Evolutionary conservation across 2,888 invertebrate genomes (phyloP), one percentile per base, ranked within the genome.

Genomic region (Pristionchus fissidentatus): DNA sequence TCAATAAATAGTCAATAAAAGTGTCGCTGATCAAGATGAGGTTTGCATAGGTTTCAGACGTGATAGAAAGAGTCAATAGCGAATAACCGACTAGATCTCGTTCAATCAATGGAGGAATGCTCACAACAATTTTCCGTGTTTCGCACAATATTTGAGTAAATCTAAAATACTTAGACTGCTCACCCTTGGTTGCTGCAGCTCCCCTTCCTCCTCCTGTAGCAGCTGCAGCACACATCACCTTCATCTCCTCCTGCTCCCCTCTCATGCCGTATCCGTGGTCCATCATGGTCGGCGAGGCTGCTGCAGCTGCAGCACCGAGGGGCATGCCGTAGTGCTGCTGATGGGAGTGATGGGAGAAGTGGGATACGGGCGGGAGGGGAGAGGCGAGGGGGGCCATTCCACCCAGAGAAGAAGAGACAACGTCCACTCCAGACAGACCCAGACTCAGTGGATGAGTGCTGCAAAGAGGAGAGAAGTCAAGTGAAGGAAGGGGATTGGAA

Each of bases 341-440:
- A 66, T 66, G 38, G n/a, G 70, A 70, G 26, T 52, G 57, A 29
- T 79, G 57, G 57, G 43, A 57, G 79, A 79, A 79, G 79, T 43
- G 52, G 3, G 41, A 38, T 19, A 79, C 43, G 49, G 52, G 57
- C 55, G 55, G 75, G 49, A 75, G 46, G 29, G 32, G 49, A 46
- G 62, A 66, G 1, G 62, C 35, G 19, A 66, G 62, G 22, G 38
- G 22, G 38, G 10, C 22, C n/a, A n/a, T n/a, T n/a, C n/a, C n/a
- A 22, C 62, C 62, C 62, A 66, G 35, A 7, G 62, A 66, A 0
- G 62, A 38, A n/a, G 70, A 70, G 22, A 70, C 41, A n/a, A 26
- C 4, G 43, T 70, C 70, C 38, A 22, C 70, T 70, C 70, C 70
- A 38, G 43, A 70, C n/a, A n/a, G n/a, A 43, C 43, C 41, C 70